phyloP scores from a whole-genome alignment of 2,888 invertebrate genomes.

The Agonopterix heracliana region DNA sequence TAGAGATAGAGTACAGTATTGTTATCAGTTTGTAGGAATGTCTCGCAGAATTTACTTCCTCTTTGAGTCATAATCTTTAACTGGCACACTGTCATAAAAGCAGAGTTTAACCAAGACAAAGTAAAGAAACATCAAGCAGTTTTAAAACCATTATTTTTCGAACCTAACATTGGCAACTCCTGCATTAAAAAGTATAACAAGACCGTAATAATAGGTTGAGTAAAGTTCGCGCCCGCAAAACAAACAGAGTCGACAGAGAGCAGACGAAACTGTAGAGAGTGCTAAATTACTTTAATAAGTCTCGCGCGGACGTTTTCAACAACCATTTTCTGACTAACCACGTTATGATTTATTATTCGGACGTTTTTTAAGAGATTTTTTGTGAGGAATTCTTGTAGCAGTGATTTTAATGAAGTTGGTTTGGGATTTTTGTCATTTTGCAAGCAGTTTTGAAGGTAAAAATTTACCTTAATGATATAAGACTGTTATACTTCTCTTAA shows the following conservation, averaged over 20 bases:
- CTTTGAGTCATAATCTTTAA: no score
- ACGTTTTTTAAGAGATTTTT: slow-evolving; percentile 4
- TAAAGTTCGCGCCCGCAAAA: slow-evolving; percentile 74
- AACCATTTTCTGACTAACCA: slow-evolving; percentile 28
- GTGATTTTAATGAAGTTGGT: neutral
- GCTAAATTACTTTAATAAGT: slow-evolving; percentile 66
- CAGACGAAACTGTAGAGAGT: slow-evolving; percentile 44
- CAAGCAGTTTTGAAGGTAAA: no score
- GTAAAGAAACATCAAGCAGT: no score
- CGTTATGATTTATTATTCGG: slow-evolving; percentile 32
- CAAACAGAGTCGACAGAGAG: slow-evolving; percentile 67
- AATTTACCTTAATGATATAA: no score
- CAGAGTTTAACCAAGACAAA: no score
- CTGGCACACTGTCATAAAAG: no score
- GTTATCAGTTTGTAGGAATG: no score
- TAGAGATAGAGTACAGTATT: no score
- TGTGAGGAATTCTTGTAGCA: neutral
- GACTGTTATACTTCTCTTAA: no score
- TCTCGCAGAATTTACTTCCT: no score
- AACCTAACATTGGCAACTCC: slow-evolving; percentile 45
- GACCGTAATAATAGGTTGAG: slow-evolving; percentile 69
- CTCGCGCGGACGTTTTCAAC: slow-evolving; percentile 23
- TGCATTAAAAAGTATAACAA: slow-evolving; percentile 64
- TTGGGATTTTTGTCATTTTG: neutral
- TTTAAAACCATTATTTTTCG: no score